Evolutionary conservation across 2,888 invertebrate species (phyloP).

Genomic region (Trisateles emortualis): DNA sequence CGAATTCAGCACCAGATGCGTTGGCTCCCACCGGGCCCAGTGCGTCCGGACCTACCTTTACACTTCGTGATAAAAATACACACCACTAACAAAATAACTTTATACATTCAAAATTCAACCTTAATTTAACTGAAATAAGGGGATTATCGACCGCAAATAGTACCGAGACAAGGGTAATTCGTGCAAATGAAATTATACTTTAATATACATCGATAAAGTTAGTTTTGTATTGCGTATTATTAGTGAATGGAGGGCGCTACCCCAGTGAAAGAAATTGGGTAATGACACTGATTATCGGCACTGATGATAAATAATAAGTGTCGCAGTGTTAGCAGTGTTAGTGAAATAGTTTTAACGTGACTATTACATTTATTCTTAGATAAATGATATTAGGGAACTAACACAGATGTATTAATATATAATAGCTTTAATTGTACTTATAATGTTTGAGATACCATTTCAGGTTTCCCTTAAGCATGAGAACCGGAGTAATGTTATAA

Average conservation of each 20-base stretch:
- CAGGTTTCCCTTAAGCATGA: no score
- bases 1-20: slow-evolving; percentile 65
- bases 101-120: slow-evolving; percentile 20
- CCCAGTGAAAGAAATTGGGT: slow-evolving; percentile 65
- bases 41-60: slow-evolving; percentile 48
- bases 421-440: no score
- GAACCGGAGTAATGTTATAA: no score
- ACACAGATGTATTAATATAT: no score
- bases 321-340: slow-evolving; percentile 55
- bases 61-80: slow-evolving; percentile 48
- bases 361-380: no score
- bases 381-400: no score
- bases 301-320: slow-evolving; percentile 77
- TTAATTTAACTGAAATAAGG: slow-evolving; percentile 5
- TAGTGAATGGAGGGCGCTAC: slow-evolving; percentile 49
- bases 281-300: slow-evolving; percentile 69
- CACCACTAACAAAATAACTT: neutral
- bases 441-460: no score
- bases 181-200: slow-evolving; percentile 39
- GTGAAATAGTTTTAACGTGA: slow-evolving; percentile 47
- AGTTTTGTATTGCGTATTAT: slow-evolving; percentile 12
- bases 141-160: neutral
- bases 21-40: slow-evolving; percentile 52
- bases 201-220: slow-evolving; percentile 19
- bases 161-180: neutral